These are phyloP conservation scores for Pogona vitticeps DNA, from an alignment of 2,113 vertebrate genomes.

Conservation along the genomic window DNA sequence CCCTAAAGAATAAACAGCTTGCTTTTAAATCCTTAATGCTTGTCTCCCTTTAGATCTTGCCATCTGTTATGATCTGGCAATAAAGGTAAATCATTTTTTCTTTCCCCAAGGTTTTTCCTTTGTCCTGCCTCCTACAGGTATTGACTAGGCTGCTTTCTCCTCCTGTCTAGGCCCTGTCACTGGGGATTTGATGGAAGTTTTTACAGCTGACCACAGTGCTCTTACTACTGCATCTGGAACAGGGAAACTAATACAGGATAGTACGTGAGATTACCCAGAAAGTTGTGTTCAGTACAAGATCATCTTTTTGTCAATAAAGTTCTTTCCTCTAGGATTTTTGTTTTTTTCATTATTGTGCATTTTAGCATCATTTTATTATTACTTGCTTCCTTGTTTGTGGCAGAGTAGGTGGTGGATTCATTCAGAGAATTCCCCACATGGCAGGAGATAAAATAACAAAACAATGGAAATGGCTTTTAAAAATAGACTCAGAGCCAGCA, in stretches of 20 bases:
- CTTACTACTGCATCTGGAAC: conserved; percentile 26
- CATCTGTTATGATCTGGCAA: conserved; percentile 73
- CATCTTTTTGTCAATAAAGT: conserved; percentile 22
- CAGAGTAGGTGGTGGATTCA: no score
- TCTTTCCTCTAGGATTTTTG: not conserved
- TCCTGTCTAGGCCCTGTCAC: conserved; percentile 40
- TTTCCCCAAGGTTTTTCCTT: conserved; percentile 52
- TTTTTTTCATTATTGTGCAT: not conserved
- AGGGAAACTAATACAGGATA: not conserved
- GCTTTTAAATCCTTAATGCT: conserved; percentile 66
- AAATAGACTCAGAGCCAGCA: no score
- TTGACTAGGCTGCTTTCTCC: conserved; percentile 27
- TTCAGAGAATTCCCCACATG: not conserved
- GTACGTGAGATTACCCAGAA: conserved; percentile 1
- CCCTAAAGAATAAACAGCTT: conserved; percentile 66
- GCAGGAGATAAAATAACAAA: no score
- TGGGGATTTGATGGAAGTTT: conserved; percentile 33
- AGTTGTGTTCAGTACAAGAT: not conserved
- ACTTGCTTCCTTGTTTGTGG: not conserved
- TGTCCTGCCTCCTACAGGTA: conserved; percentile 49
- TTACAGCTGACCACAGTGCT: conserved; percentile 15
- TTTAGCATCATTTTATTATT: not conserved
- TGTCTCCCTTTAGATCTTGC: conserved; percentile 70
- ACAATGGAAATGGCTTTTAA: no score
- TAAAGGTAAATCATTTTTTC: conserved; percentile 63